Evolutionary conservation across 2,113 vertebrate species (phyloP).

Genomic region (Thamnophis sirtalis): DNA sequence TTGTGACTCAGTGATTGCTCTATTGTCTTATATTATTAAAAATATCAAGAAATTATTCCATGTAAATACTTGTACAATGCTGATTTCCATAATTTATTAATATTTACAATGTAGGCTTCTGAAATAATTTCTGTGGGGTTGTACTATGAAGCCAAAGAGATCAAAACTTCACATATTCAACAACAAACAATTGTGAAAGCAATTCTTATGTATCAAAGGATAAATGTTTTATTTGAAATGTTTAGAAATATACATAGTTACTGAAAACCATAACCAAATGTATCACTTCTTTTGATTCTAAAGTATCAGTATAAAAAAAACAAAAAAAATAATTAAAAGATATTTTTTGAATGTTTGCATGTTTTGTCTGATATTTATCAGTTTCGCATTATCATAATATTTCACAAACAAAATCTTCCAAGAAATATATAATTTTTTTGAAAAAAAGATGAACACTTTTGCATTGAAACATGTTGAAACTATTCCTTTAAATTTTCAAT

Average conservation of each 20-base stretch:
- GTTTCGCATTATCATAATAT: not conserved
- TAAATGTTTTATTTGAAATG: not conserved
- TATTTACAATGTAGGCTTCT: conserved; percentile 20
- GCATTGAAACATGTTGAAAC: not conserved
- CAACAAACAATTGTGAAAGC: not conserved
- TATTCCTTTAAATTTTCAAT: not conserved
- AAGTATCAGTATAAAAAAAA: not conserved
- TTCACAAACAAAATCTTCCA: not conserved
- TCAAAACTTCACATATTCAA: not conserved
- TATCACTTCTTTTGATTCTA: not conserved
- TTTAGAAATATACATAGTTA: not conserved
- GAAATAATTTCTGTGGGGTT: conserved; percentile 4
- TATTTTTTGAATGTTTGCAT: not conserved
- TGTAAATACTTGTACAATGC: not conserved
- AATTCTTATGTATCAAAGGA: not conserved
- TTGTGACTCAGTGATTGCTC: not conserved
- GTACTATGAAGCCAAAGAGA: not conserved
- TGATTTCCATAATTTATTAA: conserved; percentile 5
- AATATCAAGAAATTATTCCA: not conserved
- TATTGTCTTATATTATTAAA: not conserved
- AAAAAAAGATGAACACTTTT: not conserved
- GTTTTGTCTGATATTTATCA: not conserved
- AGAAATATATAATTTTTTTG: not conserved
- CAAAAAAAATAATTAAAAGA: not conserved
- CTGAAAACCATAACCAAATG: not conserved